Base-by-base conservation (phyloP, 35 echinoderm and acorn worm genomes). In the Patiria miniata region DNA sequence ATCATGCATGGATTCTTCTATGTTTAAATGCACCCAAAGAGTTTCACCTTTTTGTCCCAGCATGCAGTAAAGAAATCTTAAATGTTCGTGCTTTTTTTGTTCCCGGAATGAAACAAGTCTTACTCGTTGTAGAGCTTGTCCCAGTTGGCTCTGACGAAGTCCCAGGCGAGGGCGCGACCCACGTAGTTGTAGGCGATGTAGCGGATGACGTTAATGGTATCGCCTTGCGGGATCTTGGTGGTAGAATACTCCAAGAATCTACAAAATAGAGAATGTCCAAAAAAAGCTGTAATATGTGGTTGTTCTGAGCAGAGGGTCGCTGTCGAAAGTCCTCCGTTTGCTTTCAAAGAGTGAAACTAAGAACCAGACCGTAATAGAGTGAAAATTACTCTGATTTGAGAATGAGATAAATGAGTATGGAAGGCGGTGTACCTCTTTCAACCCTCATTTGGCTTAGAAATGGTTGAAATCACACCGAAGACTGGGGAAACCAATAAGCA, bases 151-250 rank as follows among this genome's bases (percentile, higher is more conserved):
- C 96, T 60, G 10, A 94, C 36, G 83, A 94, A 99, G 79, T 99
- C 96, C 96, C 96, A 99, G 10, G 96, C 96, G 0, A 99, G 87
- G 0, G 96, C 90, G 36, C 96, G 82, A 9, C 96, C 96, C 1
- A 99, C 92, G 53, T 99, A 99, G 77, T 99, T 99, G 10, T 68
- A 14, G 34, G 96, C 69, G 8, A 91, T 78, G 69, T 99, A 99
- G n/a, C 78, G 58, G 26, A 99, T 90, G 79, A 94, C 92, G 80
- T 90, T 94, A 36, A 79, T 80, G 37, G 90, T 82, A 57, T 99
- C 96, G 33, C 94, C 92, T 38, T 86, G 56, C 36, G 89, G 86
- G 14, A 99, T 83, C n/a, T 89, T 69, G 68, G 92, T 92, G 21
- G 94, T 53, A 19, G 87, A 80, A 87, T 83, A 90, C 9, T 89